These are phyloP conservation scores for Drosophila ogumai DNA, from an alignment of 1,140 invertebrate species.

Conservation along the genomic window DNA sequence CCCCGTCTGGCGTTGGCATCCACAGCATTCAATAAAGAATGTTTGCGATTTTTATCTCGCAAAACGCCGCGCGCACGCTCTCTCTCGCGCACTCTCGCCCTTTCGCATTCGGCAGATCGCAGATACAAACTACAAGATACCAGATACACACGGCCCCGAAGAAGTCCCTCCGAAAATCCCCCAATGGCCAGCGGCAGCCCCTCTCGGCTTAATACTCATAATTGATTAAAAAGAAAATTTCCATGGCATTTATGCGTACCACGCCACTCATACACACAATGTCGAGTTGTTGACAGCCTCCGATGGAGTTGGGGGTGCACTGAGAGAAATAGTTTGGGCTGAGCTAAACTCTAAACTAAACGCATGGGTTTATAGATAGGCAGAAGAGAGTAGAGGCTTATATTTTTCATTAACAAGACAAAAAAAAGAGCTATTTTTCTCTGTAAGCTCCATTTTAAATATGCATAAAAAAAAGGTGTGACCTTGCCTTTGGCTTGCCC, in stretches of 20 bases:
- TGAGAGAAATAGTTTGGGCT: background rate
- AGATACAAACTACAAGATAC: slow-evolving; percentile 44
- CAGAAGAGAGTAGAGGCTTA: too few relatives aligned
- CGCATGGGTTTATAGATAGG: too few relatives aligned
- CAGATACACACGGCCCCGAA: slow-evolving; percentile 15
- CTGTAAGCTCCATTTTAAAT: too few relatives aligned
- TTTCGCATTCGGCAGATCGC: slow-evolving; percentile 30
- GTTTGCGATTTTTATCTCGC: slow-evolving; percentile 80
- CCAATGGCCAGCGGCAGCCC: slow-evolving; percentile 9
- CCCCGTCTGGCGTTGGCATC: slow-evolving; percentile 64
- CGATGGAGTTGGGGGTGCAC: slow-evolving; percentile 25
- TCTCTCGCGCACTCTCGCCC: slow-evolving; percentile 26
- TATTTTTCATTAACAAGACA: too few relatives aligned
- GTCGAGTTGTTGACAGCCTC: slow-evolving; percentile 78
- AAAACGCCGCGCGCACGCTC: slow-evolving; percentile 36
- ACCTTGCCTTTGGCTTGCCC: too few relatives aligned
- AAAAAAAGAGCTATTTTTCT: too few relatives aligned
- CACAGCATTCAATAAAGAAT: slow-evolving; percentile 82
- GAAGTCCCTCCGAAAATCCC: slow-evolving; percentile 12
- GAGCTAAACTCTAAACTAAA: too few relatives aligned
- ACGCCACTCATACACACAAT: slow-evolving; percentile 80
- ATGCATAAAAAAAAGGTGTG: too few relatives aligned
- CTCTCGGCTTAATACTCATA: slow-evolving; percentile 80
- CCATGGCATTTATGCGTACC: slow-evolving; percentile 82
- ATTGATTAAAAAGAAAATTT: slow-evolving; percentile 84